phyloP scores from a whole-genome alignment of 2,888 invertebrate species.

The Scotopteryx bipunctaria region DNA sequence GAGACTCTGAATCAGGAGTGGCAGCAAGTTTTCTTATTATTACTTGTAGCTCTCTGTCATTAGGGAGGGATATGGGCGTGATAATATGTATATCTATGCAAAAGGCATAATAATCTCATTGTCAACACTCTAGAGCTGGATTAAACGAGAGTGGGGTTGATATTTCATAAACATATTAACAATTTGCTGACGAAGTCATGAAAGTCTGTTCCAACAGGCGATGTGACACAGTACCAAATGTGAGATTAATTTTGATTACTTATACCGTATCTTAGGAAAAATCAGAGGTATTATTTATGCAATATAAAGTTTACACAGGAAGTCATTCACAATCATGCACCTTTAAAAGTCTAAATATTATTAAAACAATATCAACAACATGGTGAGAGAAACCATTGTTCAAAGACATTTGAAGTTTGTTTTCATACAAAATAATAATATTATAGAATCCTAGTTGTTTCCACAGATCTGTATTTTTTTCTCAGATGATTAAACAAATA shows the following conservation, averaged over 20 bases:
- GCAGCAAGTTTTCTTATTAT: too few relatives aligned
- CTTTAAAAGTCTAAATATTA: constrained; percentile 13
- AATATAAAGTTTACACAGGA: background rate
- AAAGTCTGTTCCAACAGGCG: constrained; percentile 61
- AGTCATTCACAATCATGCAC: background rate
- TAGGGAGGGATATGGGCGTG: too few relatives aligned
- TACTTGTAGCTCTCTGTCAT: too few relatives aligned
- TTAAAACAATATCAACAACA: constrained; percentile 2
- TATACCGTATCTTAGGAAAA: background rate
- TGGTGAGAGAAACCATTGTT: constrained; percentile 3
- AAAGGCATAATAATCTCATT: too few relatives aligned
- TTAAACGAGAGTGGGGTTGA: too few relatives aligned
- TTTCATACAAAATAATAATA: constrained; percentile 10
- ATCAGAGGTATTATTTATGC: constrained; percentile 7
- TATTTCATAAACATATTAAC: too few relatives aligned
- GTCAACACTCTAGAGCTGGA: too few relatives aligned
- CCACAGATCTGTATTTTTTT: too few relatives aligned
- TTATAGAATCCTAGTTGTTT: constrained; percentile 5
- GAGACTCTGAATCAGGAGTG: too few relatives aligned
- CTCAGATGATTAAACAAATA: too few relatives aligned
- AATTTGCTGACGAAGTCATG: too few relatives aligned
- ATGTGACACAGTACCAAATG: constrained; percentile 48
- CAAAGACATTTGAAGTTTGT: constrained; percentile 4
- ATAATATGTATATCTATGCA: too few relatives aligned
- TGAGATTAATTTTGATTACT: constrained; percentile 50